These are phyloP conservation scores for Rotaria magnacalcarata DNA, from an alignment of 2,888 invertebrate species.

Conservation along the genomic window DNA sequence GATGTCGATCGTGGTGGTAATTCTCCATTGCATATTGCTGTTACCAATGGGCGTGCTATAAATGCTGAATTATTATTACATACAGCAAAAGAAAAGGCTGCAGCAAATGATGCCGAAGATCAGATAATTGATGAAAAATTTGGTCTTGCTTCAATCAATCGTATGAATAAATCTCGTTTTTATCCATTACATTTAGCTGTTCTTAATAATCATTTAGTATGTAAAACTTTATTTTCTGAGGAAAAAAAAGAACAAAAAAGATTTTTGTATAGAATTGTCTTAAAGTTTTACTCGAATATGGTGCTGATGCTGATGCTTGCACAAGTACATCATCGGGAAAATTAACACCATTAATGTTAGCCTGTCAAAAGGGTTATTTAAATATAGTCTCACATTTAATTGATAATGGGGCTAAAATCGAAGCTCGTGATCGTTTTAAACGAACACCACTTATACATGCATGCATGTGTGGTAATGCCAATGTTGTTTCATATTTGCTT, in stretches of 20 bases:
- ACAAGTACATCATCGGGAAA: conserved; percentile 52
- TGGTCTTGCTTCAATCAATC: conserved; percentile 58
- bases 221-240: not conserved
- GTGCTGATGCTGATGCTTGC: not conserved
- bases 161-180: conserved; percentile 54
- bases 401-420: conserved; percentile 59
- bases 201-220: conserved; percentile 41
- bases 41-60: not conserved
- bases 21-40: conserved; percentile 44
- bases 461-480: conserved; percentile 62
- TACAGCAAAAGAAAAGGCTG: conserved; percentile 48
- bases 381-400: conserved; percentile 59
- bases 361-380: conserved; percentile 59
- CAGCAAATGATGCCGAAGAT: conserved; percentile 46
- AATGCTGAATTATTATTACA: conserved; percentile 44
- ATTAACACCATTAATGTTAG: conserved; percentile 61
- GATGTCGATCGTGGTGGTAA: conserved; percentile 52
- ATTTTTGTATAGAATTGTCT: conserved; percentile 55
- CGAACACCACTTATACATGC: conserved; percentile 63
- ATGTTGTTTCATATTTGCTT: conserved; percentile 61
- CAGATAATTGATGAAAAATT: conserved; percentile 49
- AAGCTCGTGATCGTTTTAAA: conserved; percentile 60
- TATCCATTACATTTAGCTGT: conserved; percentile 60
- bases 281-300: conserved; percentile 55
- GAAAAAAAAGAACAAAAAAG: not conserved